phyloP scores from a whole-genome alignment of 1,140 invertebrate species.

The Thaumatotibia leucotreta region DNA sequence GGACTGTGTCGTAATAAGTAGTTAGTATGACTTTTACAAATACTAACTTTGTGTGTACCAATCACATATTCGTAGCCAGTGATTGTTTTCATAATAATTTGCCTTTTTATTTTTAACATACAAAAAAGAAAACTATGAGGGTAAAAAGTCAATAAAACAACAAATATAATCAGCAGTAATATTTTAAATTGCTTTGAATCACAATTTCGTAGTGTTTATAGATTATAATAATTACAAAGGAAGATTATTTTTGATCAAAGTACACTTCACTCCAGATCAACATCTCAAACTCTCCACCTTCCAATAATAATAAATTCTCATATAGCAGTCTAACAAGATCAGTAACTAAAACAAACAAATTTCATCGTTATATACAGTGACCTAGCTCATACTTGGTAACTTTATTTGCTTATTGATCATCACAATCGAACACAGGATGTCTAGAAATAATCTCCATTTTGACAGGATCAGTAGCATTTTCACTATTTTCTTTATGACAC shows the following conservation, averaged over 20 bases:
- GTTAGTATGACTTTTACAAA: too few species aligned
- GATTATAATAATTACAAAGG: slow-evolving; percentile 74
- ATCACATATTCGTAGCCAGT: too few species aligned
- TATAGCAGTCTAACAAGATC: not conserved
- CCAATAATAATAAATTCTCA: slow-evolving; percentile 18
- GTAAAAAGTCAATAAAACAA: slow-evolving; percentile 46
- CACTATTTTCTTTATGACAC: not conserved
- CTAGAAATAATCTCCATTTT: not conserved
- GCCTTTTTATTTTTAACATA: too few species aligned
- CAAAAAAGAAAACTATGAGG: not conserved
- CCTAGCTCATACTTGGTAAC: slow-evolving; percentile 3
- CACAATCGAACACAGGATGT: not conserved
- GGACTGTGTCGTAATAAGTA: too few species aligned
- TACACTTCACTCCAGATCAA: slow-evolving; percentile 48
- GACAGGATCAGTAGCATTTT: not conserved
- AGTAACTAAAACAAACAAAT: slow-evolving; percentile 3
- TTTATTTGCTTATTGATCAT: slow-evolving; percentile 4
- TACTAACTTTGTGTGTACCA: too few species aligned
- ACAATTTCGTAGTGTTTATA: slow-evolving; percentile 75
- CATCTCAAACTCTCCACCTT: slow-evolving; percentile 22
- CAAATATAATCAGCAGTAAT: slow-evolving; percentile 70
- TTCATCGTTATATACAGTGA: slow-evolving; percentile 5
- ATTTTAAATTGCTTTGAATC: slow-evolving; percentile 75
- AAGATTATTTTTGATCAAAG: slow-evolving; percentile 67
- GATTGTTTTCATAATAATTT: not conserved